Evolutionary conservation across 1,140 invertebrate genomes (phyloP).

Genomic region (Zaprionus ghesquierei): DNA sequence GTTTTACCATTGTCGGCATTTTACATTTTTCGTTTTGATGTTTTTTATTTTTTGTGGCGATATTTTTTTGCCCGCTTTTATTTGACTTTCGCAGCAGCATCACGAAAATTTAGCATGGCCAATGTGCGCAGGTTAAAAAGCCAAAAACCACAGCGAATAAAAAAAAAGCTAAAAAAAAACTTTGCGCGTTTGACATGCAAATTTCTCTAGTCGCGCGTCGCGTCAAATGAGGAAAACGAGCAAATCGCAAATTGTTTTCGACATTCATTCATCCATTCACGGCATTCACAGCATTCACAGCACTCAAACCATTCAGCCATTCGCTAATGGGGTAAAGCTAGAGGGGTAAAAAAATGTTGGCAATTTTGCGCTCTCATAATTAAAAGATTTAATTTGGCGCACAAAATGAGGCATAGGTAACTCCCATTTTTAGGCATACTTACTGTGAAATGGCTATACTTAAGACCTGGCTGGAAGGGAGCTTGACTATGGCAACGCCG

Average conservation of each 20-base stretch:
- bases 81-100: constrained; percentile 72
- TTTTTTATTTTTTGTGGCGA: constrained; percentile 33
- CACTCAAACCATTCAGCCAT: constrained; percentile 8
- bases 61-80: constrained; percentile 30
- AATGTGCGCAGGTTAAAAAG: constrained; percentile 57
- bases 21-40: constrained; percentile 66
- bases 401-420: constrained; percentile 5
- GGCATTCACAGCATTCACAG: constrained; percentile 4
- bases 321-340: neutral
- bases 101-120: constrained; percentile 69
- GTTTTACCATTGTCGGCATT: constrained; percentile 62
- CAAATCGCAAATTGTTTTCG: constrained; percentile 1
- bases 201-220: constrained; percentile 50
- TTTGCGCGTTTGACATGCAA: constrained; percentile 55
- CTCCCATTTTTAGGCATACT: constrained; percentile 8
- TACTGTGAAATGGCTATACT: constrained; percentile 1
- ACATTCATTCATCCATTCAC: constrained; percentile 11
- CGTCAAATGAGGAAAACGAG: constrained; percentile 4
- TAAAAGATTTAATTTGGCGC: constrained; percentile 20
- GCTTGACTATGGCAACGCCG: neutral
- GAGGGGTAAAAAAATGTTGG: neutral
- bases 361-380: constrained; percentile 23
- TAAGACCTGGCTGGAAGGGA: neutral
- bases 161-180: neutral
- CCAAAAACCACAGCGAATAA: constrained; percentile 10